Base-by-base conservation (phyloP, 2,888 invertebrate genomes). In the Campoplex nolae region DNA sequence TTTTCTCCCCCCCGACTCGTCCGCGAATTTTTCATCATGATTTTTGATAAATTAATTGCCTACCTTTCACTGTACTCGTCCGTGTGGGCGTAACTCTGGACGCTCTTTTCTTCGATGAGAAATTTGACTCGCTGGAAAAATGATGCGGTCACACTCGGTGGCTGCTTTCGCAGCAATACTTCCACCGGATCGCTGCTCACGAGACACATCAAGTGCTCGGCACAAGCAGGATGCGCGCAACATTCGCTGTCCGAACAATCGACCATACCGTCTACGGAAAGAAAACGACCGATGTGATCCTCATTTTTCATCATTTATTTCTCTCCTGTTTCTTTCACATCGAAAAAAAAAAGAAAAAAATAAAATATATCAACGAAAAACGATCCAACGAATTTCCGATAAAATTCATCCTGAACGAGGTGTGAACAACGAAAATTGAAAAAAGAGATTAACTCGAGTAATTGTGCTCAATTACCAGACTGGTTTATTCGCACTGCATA, bases 201-300 rank as follows among this genome's bases (percentile, higher is more conserved):
- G 93, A 98, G 96, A 95, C 99, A 99, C 97, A 99, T 98, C 92
- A 98, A 97, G 95, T 98, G 98, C 93, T 98, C 98, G 73, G 97
- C 95, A 95, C 99, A 99, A 90, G 97, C 96, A 32, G 97, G 96
- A 93, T 97, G 97, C 89, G 97, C 97, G 95, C 99, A 99, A 95
- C 99, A 99, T 95, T 99, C 99, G 94, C 99, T 98, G 95, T 99
- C 99, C 89, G 98, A 98, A 95, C 99, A 99, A 96, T 99, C 99
- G 91, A 97, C 96, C 96, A 99, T 97, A 90, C 99, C 99, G 96
- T 99, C 99, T 99, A 95, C 11, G 93, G 92, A 82, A 87, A 28
- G 8, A 7, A 80, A 77, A 51, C 23, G 45, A 48, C 18, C 56
- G 65, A 82, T 51, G 58, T 76, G 28, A 77, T n/a, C 45, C 16